Evolutionary conservation across 1,140 invertebrate species (phyloP).

Genomic region (Calliopsis andreniformis): DNA sequence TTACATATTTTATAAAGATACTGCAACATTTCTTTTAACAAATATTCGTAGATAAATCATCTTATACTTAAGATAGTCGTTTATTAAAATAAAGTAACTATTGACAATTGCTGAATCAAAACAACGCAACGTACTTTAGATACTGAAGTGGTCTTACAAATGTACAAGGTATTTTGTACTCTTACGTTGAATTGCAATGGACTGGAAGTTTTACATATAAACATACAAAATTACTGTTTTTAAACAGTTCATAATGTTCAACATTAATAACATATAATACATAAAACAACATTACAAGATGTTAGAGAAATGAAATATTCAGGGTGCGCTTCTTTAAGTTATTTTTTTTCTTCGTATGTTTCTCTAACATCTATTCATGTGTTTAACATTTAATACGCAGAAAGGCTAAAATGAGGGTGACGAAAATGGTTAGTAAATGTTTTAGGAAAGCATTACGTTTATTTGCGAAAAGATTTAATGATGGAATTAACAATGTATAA

Average conservation of each 20-base stretch:
- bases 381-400: not conserved
- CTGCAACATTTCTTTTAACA: not conserved
- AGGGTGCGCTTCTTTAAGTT: no score
- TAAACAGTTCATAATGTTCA: not conserved
- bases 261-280: not conserved
- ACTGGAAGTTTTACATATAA: not conserved
- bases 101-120: not conserved
- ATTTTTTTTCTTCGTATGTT: no score
- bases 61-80: not conserved
- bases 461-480: constrained; percentile 74
- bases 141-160: not conserved
- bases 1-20: not conserved
- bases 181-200: not conserved
- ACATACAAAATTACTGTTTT: not conserved
- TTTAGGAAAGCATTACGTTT: constrained; percentile 78
- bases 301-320: constrained; percentile 17
- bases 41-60: not conserved
- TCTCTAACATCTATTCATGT: not conserved
- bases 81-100: not conserved
- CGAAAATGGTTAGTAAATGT: constrained; percentile 76
- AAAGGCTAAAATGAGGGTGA: constrained; percentile 53
- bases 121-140: not conserved
- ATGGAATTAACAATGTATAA: constrained; percentile 76
- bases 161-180: not conserved
- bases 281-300: not conserved